Evolutionary conservation across 2,113 vertebrate genomes (phyloP).

Genomic region (Mormyrus iriodes): DNA sequence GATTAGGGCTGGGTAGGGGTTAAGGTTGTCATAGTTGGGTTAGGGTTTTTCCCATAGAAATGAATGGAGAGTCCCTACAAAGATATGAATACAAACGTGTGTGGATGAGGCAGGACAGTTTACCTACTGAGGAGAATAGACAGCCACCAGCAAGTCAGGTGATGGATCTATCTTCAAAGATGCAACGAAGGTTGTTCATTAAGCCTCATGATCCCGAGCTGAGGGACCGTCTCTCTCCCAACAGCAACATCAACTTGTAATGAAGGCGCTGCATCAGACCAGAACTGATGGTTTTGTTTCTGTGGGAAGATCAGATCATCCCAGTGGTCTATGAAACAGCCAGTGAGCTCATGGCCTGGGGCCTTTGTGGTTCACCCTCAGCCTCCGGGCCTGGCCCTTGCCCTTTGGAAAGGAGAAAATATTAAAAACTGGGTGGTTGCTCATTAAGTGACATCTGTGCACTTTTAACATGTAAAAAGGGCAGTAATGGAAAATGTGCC

Average conservation of each 20-base stretch:
- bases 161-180: neutral
- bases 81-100: neutral
- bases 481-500: neutral
- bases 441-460: neutral
- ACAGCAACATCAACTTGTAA: slow-evolving; percentile 36
- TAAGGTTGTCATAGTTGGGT: neutral
- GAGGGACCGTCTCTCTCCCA: neutral
- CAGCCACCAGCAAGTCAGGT: neutral
- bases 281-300: slow-evolving; percentile 51
- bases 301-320: slow-evolving; percentile 52
- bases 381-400: neutral
- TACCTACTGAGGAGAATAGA: neutral
- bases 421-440: neutral
- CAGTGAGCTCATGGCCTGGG: slow-evolving; percentile 49
- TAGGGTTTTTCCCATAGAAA: neutral
- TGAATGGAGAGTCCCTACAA: neutral
- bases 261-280: slow-evolving; percentile 49
- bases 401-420: neutral
- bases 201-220: neutral
- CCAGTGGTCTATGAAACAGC: slow-evolving; percentile 41
- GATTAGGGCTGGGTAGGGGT: neutral
- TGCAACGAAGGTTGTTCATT: neutral
- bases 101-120: neutral
- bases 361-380: neutral
- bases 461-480: neutral